phyloP scores from a whole-genome alignment of 2,888 invertebrate species.

The Gastracanthus pulcherrimus region DNA sequence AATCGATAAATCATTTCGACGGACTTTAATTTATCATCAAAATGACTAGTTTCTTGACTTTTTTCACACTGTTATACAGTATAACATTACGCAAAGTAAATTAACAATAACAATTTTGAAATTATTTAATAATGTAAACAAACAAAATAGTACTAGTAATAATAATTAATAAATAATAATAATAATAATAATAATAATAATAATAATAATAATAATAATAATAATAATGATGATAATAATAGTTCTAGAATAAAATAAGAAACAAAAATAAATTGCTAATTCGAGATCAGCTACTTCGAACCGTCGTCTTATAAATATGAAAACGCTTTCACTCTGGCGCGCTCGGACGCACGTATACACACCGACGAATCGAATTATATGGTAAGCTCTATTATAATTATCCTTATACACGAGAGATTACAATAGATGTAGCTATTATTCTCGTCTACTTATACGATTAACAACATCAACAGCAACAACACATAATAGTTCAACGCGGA shows the following conservation, averaged over 20 bases:
- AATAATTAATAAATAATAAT: slow-evolving; percentile 1
- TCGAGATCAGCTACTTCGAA: slow-evolving; percentile 51
- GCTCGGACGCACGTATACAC: slow-evolving; percentile 25
- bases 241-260: too few relatives aligned
- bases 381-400: slow-evolving; percentile 47
- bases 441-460: slow-evolving; percentile 68
- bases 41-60: slow-evolving; percentile 51
- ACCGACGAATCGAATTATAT: slow-evolving; percentile 31
- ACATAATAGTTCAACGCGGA: slow-evolving; percentile 75
- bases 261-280: slow-evolving; percentile 20
- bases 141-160: neutral
- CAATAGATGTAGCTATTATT: slow-evolving; percentile 56
- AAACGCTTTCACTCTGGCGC: slow-evolving; percentile 18
- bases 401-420: slow-evolving; percentile 57
- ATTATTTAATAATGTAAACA: neutral
- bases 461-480: slow-evolving; percentile 77
- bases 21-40: slow-evolving; percentile 12
- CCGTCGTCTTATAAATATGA: slow-evolving; percentile 34
- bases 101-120: slow-evolving; percentile 26
- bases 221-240: too few relatives aligned
- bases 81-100: slow-evolving; percentile 1
- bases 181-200: slow-evolving; percentile 26
- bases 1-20: neutral
- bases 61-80: slow-evolving; percentile 2
- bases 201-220: too few relatives aligned